Percentiles rank a stretch among this genome's conserved stretches.
These are phyloP conservation scores for Cenopis cana DNA, from an alignment of 2,888 invertebrate genomes.

Conservation along the genomic window DNA sequence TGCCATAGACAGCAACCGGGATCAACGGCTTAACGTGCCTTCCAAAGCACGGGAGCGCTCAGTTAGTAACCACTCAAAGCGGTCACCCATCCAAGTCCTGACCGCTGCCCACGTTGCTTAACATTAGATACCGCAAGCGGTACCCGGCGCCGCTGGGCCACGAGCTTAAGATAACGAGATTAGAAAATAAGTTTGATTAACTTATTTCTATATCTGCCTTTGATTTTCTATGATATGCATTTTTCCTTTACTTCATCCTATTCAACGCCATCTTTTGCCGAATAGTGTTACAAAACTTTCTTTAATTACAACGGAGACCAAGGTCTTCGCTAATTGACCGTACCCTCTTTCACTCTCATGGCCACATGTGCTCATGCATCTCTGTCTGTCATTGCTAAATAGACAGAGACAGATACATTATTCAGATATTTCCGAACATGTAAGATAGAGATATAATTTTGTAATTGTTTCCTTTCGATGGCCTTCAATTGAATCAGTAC, in stretches of 20 bases:
- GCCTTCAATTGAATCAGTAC: constrained; percentile 38
- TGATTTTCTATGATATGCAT: too few relatives aligned
- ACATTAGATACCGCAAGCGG: too few relatives aligned
- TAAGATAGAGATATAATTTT: constrained; percentile 14
- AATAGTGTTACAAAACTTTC: constrained; percentile 18
- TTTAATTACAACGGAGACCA: constrained; percentile 4
- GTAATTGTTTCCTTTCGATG: constrained; percentile 32
- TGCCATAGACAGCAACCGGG: too few relatives aligned
- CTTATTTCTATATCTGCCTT: too few relatives aligned
- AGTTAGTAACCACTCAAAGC: too few relatives aligned
- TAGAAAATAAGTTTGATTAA: too few relatives aligned
- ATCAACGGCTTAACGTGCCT: too few relatives aligned
- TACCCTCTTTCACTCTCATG: not conserved
- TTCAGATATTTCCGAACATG: constrained; percentile 1
- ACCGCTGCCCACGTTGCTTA: too few relatives aligned
- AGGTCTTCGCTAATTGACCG: constrained; percentile 24
- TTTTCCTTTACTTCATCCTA: not conserved
- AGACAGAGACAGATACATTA: not conserved
- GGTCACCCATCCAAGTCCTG: too few relatives aligned
- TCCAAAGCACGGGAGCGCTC: too few relatives aligned
- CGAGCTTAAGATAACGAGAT: too few relatives aligned
- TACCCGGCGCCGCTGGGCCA: too few relatives aligned
- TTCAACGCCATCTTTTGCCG: constrained; percentile 4
- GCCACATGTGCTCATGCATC: not conserved
- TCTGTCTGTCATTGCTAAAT: not conserved